Evolutionary conservation across 2,888 invertebrate species (phyloP).

Genomic region (Stramonita haemastoma): DNA sequence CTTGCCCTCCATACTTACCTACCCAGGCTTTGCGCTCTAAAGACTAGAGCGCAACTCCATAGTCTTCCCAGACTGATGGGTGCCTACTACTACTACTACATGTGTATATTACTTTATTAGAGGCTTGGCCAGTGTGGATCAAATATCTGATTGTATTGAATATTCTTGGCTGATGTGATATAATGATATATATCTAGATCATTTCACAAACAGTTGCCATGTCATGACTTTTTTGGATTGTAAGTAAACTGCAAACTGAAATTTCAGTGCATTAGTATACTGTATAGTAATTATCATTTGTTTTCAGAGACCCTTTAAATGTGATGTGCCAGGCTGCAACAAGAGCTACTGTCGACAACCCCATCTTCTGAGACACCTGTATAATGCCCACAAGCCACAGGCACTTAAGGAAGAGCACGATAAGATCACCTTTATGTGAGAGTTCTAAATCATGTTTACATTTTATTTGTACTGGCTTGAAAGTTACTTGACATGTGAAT

Average conservation of each 20-base stretch:
- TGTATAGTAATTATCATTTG: too few relatives aligned
- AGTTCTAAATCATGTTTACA: not conserved
- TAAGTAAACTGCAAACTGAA: not conserved
- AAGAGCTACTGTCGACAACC: constrained; percentile 58
- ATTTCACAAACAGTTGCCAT: not conserved
- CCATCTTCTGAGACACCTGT: constrained; percentile 60
- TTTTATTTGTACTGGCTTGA: not conserved
- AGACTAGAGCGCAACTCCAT: too few relatives aligned
- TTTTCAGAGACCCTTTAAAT: constrained; percentile 60
- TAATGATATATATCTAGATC: not conserved
- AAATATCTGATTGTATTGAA: not conserved
- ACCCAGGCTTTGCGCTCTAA: too few relatives aligned
- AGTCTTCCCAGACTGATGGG: too few relatives aligned
- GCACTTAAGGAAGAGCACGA: not conserved
- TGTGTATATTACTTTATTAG: too few relatives aligned
- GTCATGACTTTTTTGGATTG: not conserved
- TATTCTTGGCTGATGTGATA: not conserved
- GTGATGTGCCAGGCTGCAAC: constrained; percentile 55
- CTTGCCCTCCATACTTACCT: too few relatives aligned
- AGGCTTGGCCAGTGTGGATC: too few relatives aligned
- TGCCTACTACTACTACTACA: too few relatives aligned
- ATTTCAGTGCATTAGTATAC: not conserved
- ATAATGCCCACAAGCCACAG: constrained; percentile 48
- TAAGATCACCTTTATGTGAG: not conserved
- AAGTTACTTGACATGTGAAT: too few relatives aligned